Conservation (phyloP, 1,140 invertebrate genomes). For the Musca vetustissima region DNA sequence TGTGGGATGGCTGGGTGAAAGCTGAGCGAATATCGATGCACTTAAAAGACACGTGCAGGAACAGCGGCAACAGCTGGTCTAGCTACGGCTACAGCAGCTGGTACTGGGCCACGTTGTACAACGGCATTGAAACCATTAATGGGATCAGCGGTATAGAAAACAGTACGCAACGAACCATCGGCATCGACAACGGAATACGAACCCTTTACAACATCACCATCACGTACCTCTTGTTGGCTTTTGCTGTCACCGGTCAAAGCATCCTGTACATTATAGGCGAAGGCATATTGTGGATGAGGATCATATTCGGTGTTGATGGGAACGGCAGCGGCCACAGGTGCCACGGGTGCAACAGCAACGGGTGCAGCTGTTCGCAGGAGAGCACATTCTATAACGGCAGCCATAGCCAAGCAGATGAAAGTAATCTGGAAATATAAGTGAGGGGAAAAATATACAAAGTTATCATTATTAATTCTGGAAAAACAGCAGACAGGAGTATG, state of each 20-base stretch:
- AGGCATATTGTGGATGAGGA: constrained; percentile 63
- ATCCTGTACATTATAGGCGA: constrained; percentile 64
- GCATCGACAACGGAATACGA: constrained; percentile 63
- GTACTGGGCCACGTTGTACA: constrained; percentile 55
- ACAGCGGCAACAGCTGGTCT: constrained; percentile 34
- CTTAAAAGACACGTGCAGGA: constrained; percentile 29
- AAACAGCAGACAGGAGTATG: too few species aligned
- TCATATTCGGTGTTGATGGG: constrained; percentile 55
- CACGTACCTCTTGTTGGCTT: constrained; percentile 62
- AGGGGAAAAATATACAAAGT: neutral
- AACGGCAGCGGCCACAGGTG: constrained; percentile 38
- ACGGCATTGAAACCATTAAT: constrained; percentile 66
- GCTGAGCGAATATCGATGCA: neutral
- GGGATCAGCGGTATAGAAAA: constrained; percentile 62
- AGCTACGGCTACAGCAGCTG: constrained; percentile 33
- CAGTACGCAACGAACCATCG: constrained; percentile 61
- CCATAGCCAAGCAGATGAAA: constrained; percentile 38
- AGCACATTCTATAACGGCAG: constrained; percentile 40
- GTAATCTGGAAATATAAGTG: constrained; percentile 31
- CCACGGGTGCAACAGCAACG: constrained; percentile 44
- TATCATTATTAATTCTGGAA: too few species aligned
- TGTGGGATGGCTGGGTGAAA: neutral
- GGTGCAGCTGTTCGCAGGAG: constrained; percentile 34
- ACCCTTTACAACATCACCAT: constrained; percentile 64
- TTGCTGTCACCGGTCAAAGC: constrained; percentile 65